phyloP scores from a whole-genome alignment of 2,888 invertebrate species.

The Cantharis rustica region DNA sequence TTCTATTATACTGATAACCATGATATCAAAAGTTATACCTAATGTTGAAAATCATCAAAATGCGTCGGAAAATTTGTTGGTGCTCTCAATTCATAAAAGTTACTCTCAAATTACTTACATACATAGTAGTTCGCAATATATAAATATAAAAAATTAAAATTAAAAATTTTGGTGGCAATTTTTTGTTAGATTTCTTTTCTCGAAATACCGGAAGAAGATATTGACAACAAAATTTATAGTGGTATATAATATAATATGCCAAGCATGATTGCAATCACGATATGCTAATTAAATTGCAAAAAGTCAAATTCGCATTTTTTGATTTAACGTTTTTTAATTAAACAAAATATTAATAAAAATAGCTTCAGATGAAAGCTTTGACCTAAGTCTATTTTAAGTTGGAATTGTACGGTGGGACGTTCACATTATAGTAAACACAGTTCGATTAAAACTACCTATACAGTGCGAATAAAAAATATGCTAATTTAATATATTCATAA shows the following conservation, averaged over 20 bases:
- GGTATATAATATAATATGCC: no score
- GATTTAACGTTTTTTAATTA: neutral
- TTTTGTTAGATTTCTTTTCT: neutral
- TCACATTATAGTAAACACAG: neutral
- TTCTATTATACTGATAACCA: neutral
- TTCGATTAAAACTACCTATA: neutral
- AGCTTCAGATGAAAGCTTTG: neutral
- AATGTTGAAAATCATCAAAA: no score
- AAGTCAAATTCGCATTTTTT: neutral
- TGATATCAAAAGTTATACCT: neutral
- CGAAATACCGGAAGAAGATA: neutral
- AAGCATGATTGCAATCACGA: neutral
- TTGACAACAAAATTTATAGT: neutral
- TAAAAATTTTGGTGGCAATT: no score
- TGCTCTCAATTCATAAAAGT: no score
- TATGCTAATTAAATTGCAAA: neutral
- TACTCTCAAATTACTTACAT: no score
- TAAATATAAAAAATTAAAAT: no score
- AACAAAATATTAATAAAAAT: neutral
- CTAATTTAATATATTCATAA: neutral
- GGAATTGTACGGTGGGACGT: neutral
- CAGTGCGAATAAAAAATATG: neutral
- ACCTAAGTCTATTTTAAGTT: neutral
- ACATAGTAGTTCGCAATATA: no score
- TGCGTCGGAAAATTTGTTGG: no score